Base-by-base conservation (phyloP, 2,113 vertebrate species). In the Stomatorhinus ivindoensis region DNA sequence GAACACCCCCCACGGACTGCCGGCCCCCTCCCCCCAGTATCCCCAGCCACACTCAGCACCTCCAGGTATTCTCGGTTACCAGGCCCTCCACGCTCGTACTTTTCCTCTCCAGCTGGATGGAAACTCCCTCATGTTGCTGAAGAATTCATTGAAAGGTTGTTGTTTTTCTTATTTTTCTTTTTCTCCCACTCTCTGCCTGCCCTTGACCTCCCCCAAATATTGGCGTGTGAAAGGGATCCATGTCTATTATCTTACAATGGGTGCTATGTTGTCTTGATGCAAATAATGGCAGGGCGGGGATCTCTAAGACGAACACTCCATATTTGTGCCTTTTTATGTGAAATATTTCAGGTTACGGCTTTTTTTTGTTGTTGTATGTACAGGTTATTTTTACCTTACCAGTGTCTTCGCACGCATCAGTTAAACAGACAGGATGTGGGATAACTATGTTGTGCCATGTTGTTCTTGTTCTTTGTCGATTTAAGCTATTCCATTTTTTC, bases 311-410 rank as follows among this genome's bases (percentile, higher is more conserved):
- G 91, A 94, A 94, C 92, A 91, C 94, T 95, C 94, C 94, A 93
- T 95, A 91, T 91, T 93, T 95, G 96, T 96, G 94, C 95, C 95
- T 95, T 96, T 95, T 94, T 85, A 92, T 92, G 90, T 94, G 87
- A 89, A 92, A 90, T 90, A 58, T 90, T 94, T 93, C 92, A 94
- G 93, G 94, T 90, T 93, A 93, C 92, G 93, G 93, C 92, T 84
- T 89, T 89, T 87, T 89, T 91, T 48, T 88, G 17, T 65, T 50
- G n/a, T 47, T 19, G 13, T 42, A 42, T 80, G 73, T 80, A 42
- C 73, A 80, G 73, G 73, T 80, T 76, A 76, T 76, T 80, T 80
- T 19, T 35, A 80, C 73, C 73, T 76, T 76, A 4, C 69, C 35
- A 76, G 69, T 76, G 69, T 76, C 35, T 80, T 42, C 15, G 27